These are phyloP conservation scores for Philotrypesis tridentata DNA, from an alignment of 1,140 invertebrate species.

Conservation along the genomic window DNA sequence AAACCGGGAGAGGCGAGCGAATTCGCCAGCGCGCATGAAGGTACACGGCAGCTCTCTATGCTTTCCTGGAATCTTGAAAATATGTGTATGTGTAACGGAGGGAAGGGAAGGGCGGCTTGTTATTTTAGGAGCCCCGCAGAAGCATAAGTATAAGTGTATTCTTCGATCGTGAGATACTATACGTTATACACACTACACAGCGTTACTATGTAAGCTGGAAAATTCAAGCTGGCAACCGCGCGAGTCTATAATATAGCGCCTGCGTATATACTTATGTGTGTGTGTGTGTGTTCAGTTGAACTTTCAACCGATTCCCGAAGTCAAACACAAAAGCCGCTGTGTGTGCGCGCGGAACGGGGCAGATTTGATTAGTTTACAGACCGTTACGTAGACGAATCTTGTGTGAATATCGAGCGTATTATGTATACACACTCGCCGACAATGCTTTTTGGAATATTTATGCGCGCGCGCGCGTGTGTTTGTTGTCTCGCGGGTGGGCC, in stretches of 20 bases:
- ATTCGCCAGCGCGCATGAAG: neutral
- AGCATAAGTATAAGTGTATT: neutral
- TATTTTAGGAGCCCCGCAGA: neutral
- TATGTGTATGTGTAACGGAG: no score
- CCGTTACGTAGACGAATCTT: no score
- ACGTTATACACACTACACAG: neutral
- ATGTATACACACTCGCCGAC: no score
- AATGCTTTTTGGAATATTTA: no score
- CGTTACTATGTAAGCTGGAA: neutral
- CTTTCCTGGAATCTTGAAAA: neutral
- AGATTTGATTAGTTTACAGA: no score
- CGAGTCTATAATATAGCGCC: no score
- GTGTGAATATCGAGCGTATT: no score
- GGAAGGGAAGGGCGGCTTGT: neutral
- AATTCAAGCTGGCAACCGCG: neutral
- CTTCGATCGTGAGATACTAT: neutral
- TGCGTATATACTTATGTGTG: neutral
- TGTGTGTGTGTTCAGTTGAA: neutral
- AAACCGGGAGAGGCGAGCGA: neutral
- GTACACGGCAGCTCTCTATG: neutral
- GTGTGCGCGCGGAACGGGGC: neutral
- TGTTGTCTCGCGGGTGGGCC: no score
- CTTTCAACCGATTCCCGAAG: neutral
- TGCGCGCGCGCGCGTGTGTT: no score
- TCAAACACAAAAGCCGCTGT: neutral